Percentiles rank a stretch among this genome's conserved stretches.
Conservation (phyloP, 2,888 invertebrate genomes). For the Proisotoma minuta region DNA sequence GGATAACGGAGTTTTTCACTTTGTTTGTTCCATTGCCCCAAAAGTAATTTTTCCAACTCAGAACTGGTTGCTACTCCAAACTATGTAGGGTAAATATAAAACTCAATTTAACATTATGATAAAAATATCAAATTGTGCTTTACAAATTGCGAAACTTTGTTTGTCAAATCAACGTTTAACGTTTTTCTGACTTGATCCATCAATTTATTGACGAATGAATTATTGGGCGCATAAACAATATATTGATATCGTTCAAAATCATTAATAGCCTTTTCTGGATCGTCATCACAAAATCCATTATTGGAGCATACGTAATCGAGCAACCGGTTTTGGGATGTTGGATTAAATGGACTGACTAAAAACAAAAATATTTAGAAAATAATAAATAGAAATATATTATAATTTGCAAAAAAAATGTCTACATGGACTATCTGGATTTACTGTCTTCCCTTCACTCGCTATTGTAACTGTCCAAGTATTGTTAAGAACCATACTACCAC, state of each 20-base stretch:
- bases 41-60: neutral
- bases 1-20: slow-evolving; percentile 9
- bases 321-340: neutral
- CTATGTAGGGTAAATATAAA: neutral
- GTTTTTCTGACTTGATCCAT: slow-evolving; percentile 7
- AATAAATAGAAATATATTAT: no score
- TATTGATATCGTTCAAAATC: slow-evolving; percentile 10
- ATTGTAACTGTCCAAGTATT: neutral
- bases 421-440: neutral
- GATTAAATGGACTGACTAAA: neutral
- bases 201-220: slow-evolving; percentile 16
- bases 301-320: neutral
- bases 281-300: neutral
- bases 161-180: neutral
- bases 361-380: no score
- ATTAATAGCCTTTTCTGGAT: neutral
- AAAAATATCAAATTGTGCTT: neutral
- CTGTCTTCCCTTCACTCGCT: neutral
- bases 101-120: neutral
- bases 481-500: neutral
- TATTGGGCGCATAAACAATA: slow-evolving; percentile 23
- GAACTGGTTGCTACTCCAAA: neutral
- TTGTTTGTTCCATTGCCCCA: neutral
- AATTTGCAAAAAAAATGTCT: no score
- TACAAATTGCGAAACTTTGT: slow-evolving; percentile 8